Base-by-base conservation (phyloP, 2,113 vertebrate genomes). In the Poeciliopsis occidentalis region DNA sequence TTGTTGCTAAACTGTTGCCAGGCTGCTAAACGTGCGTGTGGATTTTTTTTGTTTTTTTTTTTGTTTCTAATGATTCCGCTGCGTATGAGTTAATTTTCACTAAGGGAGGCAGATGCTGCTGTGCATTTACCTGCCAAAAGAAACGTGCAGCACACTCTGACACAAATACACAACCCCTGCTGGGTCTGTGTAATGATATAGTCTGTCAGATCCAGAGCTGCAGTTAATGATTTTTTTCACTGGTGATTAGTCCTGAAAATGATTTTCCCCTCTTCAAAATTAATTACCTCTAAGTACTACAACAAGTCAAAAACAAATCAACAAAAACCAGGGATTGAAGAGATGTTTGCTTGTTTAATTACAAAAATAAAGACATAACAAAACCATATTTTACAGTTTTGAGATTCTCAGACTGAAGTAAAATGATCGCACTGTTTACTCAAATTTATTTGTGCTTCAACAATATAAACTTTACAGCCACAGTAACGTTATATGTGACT, bases 1-100 rank as follows among this genome's bases (percentile, higher is more conserved):
- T 83, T 74, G 79, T 76, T 39, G 78, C 79, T 84, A 70, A 87
- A 86, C 87, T 63, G 85, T 84, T 88, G 85, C 87, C 87, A 91
- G 75, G 80, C 81, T 84, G 69, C 77, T 5, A 81, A 57, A 67
- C 73, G 69, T 67, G 41, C 61, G 57, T 61, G 69, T 82, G 62
- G 41, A 54, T 79, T 76, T 60, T 72, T 60, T 64, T 57, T 65
- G 60, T 11, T 34, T 62, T 64, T 57, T 65, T 63, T 11, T 34
- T 62, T 76, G 60, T 73, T 64, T 60, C 57, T 60, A 31, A 60
- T 41, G 76, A 24, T 78, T 71, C 69, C 73, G 81, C 78, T 86
- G 70, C 37, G 67, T 75, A 75, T 13, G 47, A 75, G 68, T 78
- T 64, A 26, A 77, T 87, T 86, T 89, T 82, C 72, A 64, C 30